These are phyloP conservation scores for Muscicapa comitata DNA, from an alignment of 2,797 vertebrate genomes.

Conservation along the genomic window DNA sequence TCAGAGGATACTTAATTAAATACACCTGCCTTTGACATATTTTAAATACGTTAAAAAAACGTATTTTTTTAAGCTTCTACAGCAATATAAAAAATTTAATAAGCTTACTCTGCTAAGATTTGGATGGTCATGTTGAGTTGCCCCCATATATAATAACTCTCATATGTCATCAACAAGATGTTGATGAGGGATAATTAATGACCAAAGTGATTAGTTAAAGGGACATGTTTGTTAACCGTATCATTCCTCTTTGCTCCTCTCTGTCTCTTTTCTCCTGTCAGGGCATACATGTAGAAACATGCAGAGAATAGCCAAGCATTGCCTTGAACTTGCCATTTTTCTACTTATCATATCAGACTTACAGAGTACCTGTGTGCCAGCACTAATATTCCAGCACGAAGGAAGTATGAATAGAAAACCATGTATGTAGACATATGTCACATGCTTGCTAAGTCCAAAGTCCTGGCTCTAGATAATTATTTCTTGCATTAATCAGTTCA, in stretches of 20 bases:
- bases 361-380: background rate
- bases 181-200: background rate
- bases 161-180: background rate
- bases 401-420: background rate
- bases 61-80: background rate
- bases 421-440: background rate
- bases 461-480: background rate
- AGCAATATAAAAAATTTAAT: background rate
- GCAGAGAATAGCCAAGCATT: background rate
- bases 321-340: background rate
- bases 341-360: background rate
- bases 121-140: background rate
- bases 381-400: background rate
- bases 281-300: background rate
- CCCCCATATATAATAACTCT: background rate
- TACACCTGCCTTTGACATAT: background rate
- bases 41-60: too few species aligned
- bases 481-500: conserved; percentile 1
- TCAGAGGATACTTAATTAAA: background rate
- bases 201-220: background rate
- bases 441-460: background rate
- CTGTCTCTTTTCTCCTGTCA: background rate
- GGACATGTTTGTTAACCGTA: background rate
- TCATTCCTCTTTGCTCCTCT: background rate
- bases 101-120: background rate